Conservation (phyloP, 2,888 invertebrate genomes). For the Octonoba sinensis region DNA sequence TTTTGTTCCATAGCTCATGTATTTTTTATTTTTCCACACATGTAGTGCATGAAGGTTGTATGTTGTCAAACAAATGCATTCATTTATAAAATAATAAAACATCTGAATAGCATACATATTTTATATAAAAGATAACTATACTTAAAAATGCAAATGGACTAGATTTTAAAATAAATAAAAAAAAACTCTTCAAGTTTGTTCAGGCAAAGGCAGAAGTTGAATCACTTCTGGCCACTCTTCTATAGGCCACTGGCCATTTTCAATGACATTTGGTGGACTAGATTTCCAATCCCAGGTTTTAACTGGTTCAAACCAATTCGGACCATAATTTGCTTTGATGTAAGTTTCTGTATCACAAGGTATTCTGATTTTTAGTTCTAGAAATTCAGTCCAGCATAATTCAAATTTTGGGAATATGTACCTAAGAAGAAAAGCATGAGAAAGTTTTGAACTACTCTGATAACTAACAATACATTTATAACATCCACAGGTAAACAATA, state of each 20-base stretch:
- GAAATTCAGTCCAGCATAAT: conserved; percentile 75
- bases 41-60: too few species aligned
- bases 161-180: not conserved
- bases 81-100: not conserved
- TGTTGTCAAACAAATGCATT: not conserved
- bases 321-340: conserved; percentile 75
- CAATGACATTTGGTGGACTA: conserved; percentile 74
- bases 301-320: conserved; percentile 73
- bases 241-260: conserved; percentile 74
- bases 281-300: conserved; percentile 75
- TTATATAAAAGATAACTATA: not conserved
- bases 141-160: not conserved
- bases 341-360: conserved; percentile 74
- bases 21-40: too few species aligned
- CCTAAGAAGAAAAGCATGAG: conserved; percentile 68
- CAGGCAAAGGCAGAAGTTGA: conserved; percentile 69
- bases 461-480: too few species aligned
- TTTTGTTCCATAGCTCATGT: too few species aligned
- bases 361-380: conserved; percentile 73
- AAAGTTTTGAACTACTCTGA: too few species aligned
- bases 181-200: conserved; percentile 42
- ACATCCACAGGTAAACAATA: not conserved
- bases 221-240: conserved; percentile 73
- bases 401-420: conserved; percentile 74
- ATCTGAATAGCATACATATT: not conserved